Evolutionary conservation across 2,888 invertebrate species (phyloP).

Genomic region (Epirrhoe alternata): DNA sequence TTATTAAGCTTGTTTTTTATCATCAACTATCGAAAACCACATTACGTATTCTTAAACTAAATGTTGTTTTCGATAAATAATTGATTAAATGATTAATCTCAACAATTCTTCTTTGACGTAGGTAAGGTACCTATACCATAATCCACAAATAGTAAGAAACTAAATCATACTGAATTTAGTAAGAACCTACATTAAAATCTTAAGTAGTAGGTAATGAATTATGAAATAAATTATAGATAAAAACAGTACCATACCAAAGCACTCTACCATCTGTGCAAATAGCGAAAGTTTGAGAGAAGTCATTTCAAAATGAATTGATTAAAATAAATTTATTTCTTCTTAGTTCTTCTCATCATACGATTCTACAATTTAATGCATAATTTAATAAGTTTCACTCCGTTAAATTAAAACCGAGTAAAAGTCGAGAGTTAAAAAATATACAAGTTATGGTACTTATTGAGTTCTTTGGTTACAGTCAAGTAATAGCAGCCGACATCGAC

Average conservation of each 20-base stretch:
- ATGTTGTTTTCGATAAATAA: too few species aligned
- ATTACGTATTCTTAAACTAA: too few species aligned
- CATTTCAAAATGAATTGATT: slow-evolving; percentile 39
- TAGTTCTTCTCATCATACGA: slow-evolving; percentile 33
- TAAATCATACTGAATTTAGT: too few species aligned
- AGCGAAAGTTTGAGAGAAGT: slow-evolving; percentile 37
- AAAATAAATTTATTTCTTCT: slow-evolving; percentile 37
- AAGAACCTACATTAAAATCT: too few species aligned
- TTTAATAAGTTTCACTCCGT: slow-evolving; percentile 41
- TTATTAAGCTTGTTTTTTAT: too few species aligned
- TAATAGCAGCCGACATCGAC: neutral
- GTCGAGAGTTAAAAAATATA: neutral
- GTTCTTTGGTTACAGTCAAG: too few species aligned
- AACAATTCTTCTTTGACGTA: too few species aligned
- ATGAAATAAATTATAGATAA: neutral
- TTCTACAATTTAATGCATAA: slow-evolving; percentile 34
- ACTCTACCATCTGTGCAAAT: slow-evolving; percentile 5
- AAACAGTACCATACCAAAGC: neutral
- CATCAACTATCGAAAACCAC: too few species aligned
- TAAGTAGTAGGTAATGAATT: neutral
- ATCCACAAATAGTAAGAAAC: too few species aligned
- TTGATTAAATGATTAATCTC: too few species aligned
- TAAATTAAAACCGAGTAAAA: slow-evolving; percentile 7
- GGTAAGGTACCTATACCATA: too few species aligned
- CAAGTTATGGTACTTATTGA: too few species aligned